These are phyloP conservation scores for Diabrotica virgifera DNA, from an alignment of 1,140 invertebrate genomes.

Conservation along the genomic window DNA sequence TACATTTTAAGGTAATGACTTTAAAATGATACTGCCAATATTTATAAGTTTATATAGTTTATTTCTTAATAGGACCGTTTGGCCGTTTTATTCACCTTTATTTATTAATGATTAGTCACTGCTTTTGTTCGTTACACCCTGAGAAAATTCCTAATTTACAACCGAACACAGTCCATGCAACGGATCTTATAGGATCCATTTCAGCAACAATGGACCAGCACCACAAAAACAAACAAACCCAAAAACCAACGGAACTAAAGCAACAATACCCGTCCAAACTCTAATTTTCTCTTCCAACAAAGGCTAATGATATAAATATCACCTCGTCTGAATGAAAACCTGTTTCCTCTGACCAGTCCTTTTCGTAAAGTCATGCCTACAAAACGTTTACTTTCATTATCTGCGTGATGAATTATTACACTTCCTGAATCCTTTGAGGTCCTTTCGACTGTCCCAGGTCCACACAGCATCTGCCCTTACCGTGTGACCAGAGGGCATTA, in stretches of 20 bases:
- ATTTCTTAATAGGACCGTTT: too few relatives aligned
- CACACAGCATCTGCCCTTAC: slow-evolving; percentile 31
- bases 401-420: slow-evolving; percentile 24
- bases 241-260: slow-evolving; percentile 31
- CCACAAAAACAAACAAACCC: slow-evolving; percentile 25
- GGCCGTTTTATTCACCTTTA: too few relatives aligned
- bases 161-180: neutral
- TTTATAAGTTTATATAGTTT: too few relatives aligned
- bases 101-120: neutral
- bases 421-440: slow-evolving; percentile 12
- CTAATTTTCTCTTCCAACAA: slow-evolving; percentile 25
- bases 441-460: slow-evolving; percentile 23
- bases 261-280: slow-evolving; percentile 26
- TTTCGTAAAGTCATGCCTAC: slow-evolving; percentile 30
- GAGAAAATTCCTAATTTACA: slow-evolving; percentile 3
- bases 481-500: slow-evolving; percentile 29
- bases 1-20: too few relatives aligned
- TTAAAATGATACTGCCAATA: too few relatives aligned
- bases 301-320: slow-evolving; percentile 28
- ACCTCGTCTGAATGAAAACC: slow-evolving; percentile 27
- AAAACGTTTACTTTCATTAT: slow-evolving; percentile 28
- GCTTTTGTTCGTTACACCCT: neutral
- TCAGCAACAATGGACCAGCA: slow-evolving; percentile 9
- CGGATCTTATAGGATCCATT: neutral
- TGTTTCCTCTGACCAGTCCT: slow-evolving; percentile 23